These are phyloP conservation scores for Copidosoma aretas DNA, from an alignment of 2,888 invertebrate species.

Conservation along the genomic window DNA sequence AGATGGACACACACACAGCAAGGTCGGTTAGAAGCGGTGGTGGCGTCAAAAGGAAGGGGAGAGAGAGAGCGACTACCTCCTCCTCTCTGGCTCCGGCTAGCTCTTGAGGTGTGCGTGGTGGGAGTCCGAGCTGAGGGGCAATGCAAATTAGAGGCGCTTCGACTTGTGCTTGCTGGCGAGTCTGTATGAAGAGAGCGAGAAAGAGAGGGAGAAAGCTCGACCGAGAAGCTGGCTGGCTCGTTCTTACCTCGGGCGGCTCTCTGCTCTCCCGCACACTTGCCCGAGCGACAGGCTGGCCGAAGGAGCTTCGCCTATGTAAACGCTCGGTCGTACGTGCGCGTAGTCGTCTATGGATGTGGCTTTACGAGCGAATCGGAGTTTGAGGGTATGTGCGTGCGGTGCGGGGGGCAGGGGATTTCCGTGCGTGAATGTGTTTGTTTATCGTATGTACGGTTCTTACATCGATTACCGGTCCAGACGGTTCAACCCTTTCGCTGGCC, in stretches of 20 bases:
- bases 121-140: slow-evolving; percentile 58
- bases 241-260: too few species aligned
- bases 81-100: slow-evolving; percentile 41
- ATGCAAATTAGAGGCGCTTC: slow-evolving; percentile 61
- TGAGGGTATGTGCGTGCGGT: too few species aligned
- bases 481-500: slow-evolving; percentile 45
- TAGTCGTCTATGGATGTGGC: slow-evolving; percentile 15
- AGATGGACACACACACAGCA: slow-evolving; percentile 49
- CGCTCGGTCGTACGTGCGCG: slow-evolving; percentile 39
- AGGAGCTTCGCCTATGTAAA: slow-evolving; percentile 61
- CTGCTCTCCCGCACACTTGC: too few species aligned
- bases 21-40: slow-evolving; percentile 46
- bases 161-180: too few species aligned
- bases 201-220: slow-evolving; percentile 44
- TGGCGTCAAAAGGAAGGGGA: too few species aligned
- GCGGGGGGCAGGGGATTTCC: too few species aligned
- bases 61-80: too few species aligned
- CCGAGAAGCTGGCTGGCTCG: slow-evolving; percentile 42
- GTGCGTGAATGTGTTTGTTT: too few species aligned
- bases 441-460: slow-evolving; percentile 41
- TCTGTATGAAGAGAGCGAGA: slow-evolving; percentile 48
- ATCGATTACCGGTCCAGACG: slow-evolving; percentile 61
- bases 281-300: slow-evolving; percentile 49
- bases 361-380: too few species aligned
- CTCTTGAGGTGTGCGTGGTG: slow-evolving; percentile 42